A percentile compares a stretch with the other conserved stretches of the same genome.
Evolutionary conservation across 2,797 vertebrate genomes (phyloP).

Genomic region (Sebastes hubbsi): DNA sequence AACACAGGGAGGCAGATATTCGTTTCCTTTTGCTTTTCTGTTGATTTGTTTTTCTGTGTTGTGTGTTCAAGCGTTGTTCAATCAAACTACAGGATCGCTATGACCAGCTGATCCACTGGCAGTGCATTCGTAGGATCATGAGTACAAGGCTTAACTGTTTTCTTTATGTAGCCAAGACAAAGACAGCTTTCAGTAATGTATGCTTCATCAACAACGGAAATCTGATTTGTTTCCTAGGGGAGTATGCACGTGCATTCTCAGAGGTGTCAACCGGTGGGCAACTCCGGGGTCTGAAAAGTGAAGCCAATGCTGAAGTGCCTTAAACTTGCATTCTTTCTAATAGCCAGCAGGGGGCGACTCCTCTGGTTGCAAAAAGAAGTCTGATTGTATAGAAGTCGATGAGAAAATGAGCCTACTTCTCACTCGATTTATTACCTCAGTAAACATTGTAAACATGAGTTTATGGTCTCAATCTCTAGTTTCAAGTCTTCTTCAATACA

Average conservation of each 20-base stretch:
- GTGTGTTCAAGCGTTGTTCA: background rate
- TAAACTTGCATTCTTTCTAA: too few relatives aligned
- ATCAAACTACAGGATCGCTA: slow-evolving; percentile 47
- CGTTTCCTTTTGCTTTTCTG: background rate
- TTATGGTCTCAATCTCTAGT: too few relatives aligned
- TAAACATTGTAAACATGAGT: too few relatives aligned
- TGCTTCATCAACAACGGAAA: background rate
- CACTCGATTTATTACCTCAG: too few relatives aligned
- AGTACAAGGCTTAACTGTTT: slow-evolving; percentile 58
- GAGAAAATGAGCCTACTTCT: too few relatives aligned
- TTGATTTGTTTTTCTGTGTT: background rate
- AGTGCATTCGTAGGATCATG: slow-evolving; percentile 16
- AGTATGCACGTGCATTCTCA: background rate
- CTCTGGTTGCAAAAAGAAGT: too few relatives aligned
- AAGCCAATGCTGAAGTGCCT: too few relatives aligned
- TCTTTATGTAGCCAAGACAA: slow-evolving; percentile 47
- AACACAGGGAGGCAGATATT: background rate
- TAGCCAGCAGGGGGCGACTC: too few relatives aligned
- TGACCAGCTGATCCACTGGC: slow-evolving; percentile 69
- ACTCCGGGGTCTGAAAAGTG: too few relatives aligned
- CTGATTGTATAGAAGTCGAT: too few relatives aligned
- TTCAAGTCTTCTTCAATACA: too few relatives aligned
- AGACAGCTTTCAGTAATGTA: slow-evolving; percentile 51
- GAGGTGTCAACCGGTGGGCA: too few relatives aligned
- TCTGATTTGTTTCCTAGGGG: background rate